Percentiles rank a stretch among this genome's conserved stretches.
phyloP scores from a whole-genome alignment of 1,140 invertebrate species.

The Ptiloglossa arizonensis region DNA sequence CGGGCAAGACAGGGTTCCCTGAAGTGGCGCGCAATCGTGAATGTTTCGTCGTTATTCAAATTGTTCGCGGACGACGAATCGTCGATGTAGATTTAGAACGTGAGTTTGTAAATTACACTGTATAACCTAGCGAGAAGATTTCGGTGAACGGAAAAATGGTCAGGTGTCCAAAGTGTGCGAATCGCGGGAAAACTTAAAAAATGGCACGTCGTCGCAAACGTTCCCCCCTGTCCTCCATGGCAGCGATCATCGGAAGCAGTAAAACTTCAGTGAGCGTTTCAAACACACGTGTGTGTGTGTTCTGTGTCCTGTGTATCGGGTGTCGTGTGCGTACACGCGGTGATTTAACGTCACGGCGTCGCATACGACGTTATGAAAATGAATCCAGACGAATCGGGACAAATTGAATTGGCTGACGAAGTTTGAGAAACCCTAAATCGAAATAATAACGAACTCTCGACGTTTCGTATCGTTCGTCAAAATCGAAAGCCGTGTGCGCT shows the following conservation, averaged over 20 bases:
- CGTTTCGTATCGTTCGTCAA: not conserved
- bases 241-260: conserved; percentile 16
- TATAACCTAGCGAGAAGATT: conserved; percentile 11
- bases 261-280: conserved; percentile 44
- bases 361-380: not conserved
- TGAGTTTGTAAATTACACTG: not conserved
- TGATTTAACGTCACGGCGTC: not conserved
- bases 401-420: not conserved
- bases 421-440: not conserved
- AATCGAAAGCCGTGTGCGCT: not conserved
- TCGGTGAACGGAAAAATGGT: not conserved
- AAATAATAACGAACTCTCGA: not conserved
- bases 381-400: not conserved
- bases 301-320: too few species aligned
- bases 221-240: not conserved
- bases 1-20: not conserved
- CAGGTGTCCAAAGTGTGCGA: not conserved
- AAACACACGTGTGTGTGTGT: not conserved
- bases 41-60: conserved; percentile 31
- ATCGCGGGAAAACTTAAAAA: not conserved
- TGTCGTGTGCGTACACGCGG: not conserved
- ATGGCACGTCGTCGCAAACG: conserved; percentile 44
- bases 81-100: too few species aligned
- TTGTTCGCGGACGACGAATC: not conserved
- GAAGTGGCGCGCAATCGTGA: conserved; percentile 17